These are phyloP conservation scores for Halcyon smyrnensis DNA, from an alignment of 2,797 vertebrate species.

Conservation along the genomic window DNA sequence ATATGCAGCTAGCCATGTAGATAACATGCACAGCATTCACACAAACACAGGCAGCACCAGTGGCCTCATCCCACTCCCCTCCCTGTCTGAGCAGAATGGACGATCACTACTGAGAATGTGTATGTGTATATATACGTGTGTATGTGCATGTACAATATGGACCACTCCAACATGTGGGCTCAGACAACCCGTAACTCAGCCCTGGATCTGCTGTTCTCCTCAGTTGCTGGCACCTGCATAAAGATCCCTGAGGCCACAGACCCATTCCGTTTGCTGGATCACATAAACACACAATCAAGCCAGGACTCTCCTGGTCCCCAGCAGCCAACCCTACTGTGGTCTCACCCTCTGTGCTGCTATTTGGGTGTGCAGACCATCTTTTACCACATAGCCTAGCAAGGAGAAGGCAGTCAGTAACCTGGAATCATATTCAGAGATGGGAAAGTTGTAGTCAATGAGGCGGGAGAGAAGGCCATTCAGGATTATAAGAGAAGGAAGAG, in stretches of 20 bases:
- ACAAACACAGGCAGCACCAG: background rate
- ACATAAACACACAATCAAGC: background rate
- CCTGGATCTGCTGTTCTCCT: background rate
- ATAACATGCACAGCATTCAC: background rate
- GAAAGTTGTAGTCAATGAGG: background rate
- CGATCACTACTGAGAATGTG: background rate
- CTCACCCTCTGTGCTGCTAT: background rate
- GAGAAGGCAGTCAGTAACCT: background rate
- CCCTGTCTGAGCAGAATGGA: background rate
- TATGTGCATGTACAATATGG: background rate
- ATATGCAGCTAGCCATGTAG: accelerated
- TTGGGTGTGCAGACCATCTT: background rate
- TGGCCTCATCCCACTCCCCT: background rate
- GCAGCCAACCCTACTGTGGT: background rate
- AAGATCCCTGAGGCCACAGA: background rate
- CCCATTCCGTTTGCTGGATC: background rate
- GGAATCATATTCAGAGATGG: background rate
- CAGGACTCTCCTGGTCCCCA: background rate
- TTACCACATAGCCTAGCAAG: background rate
- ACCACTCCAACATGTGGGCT: background rate
- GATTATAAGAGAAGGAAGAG: background rate
- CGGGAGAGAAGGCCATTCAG: background rate
- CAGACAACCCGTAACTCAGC: background rate
- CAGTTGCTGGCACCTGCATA: background rate
- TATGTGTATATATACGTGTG: accelerated